A percentile compares a stretch with the other conserved stretches of the same genome.
These are phyloP conservation scores for Anastrepha ludens DNA, from an alignment of 1,140 invertebrate species.

Conservation along the genomic window DNA sequence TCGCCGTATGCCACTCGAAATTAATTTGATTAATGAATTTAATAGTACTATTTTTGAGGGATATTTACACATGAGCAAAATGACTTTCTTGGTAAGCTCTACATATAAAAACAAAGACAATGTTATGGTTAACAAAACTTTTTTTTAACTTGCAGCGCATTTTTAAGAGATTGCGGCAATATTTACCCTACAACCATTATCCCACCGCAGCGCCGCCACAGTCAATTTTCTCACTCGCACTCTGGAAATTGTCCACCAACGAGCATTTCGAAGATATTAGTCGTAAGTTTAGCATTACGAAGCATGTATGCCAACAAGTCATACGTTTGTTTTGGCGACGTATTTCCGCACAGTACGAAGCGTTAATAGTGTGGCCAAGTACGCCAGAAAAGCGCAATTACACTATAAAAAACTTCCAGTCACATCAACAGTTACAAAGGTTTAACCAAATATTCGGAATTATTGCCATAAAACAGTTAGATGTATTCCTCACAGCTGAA, in stretches of 20 bases:
- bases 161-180: conserved; percentile 17
- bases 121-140: not conserved
- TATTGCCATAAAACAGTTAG: conserved; percentile 65
- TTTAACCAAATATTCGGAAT: conserved; percentile 67
- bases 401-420: conserved; percentile 63
- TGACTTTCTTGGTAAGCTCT: conserved; percentile 65
- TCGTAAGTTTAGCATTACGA: conserved; percentile 66
- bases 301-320: conserved; percentile 65
- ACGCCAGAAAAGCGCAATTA: conserved; percentile 63
- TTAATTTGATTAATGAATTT: conserved; percentile 68
- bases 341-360: conserved; percentile 69
- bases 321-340: conserved; percentile 70
- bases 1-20: conserved; percentile 57
- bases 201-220: conserved; percentile 58
- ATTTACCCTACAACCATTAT: conserved; percentile 60
- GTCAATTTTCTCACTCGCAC: conserved; percentile 66
- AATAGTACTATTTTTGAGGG: conserved; percentile 68
- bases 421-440: conserved; percentile 59
- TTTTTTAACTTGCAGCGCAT: not conserved
- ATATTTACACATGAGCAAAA: conserved; percentile 68
- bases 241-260: conserved; percentile 71
- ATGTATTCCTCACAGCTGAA: conserved; percentile 68
- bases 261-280: conserved; percentile 72
- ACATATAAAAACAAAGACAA: not conserved
- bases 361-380: conserved; percentile 72